phyloP scores from a whole-genome alignment of 1,140 invertebrate species.

The Brachionus rotundiformis region DNA sequence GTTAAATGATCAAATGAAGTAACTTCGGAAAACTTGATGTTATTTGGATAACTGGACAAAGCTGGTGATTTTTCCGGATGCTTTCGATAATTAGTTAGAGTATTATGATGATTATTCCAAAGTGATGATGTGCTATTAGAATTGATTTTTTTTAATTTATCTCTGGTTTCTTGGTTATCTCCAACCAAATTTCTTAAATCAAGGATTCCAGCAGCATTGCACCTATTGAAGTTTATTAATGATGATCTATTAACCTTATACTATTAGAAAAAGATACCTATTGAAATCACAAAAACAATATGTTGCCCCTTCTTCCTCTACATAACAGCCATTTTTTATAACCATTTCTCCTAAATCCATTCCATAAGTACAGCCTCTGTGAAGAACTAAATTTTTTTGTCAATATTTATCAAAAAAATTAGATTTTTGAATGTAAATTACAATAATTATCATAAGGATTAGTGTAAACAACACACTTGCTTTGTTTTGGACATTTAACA shows the following conservation, averaged over 20 bases:
- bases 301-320: conserved; percentile 40
- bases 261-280: background rate
- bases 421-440: background rate
- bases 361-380: conserved; percentile 46
- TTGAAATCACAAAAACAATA: conserved; percentile 51
- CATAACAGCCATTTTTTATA: conserved; percentile 47
- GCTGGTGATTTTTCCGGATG: background rate
- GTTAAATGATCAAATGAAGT: background rate
- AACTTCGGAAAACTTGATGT: background rate
- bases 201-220: conserved; percentile 47
- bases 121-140: too few species aligned
- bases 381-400: conserved; percentile 7
- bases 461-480: conserved; percentile 48
- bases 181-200: conserved; percentile 41
- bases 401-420: background rate
- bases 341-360: conserved; percentile 46
- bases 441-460: conserved; percentile 52
- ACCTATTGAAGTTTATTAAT: conserved; percentile 6
- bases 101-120: too few species aligned
- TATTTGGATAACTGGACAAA: background rate
- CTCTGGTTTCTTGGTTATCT: background rate
- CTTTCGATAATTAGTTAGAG: background rate
- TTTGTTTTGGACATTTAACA: conserved; percentile 48
- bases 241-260: background rate
- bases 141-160: background rate